Base-by-base conservation (phyloP, 2,113 vertebrate genomes). In the pig (Sus scrofa) region DNA sequence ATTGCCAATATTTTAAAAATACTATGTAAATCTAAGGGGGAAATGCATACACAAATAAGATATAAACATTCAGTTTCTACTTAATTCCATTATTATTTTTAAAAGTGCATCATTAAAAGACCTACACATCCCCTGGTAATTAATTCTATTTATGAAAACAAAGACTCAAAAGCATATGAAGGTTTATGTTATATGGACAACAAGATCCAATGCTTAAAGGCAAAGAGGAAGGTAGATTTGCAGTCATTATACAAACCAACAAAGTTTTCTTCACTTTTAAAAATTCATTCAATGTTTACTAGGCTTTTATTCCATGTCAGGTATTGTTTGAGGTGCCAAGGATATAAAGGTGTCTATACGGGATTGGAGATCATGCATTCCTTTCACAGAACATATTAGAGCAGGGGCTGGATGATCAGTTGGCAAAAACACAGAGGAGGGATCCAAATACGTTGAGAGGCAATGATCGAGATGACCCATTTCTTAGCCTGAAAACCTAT, bases 261-360 rank as follows among this genome's bases (percentile, higher is more conserved):
- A 81, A 85, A 62, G 39, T 67, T 60, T 94, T 88, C n/a, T 89
- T 75, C 34, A n/a, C 52, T 91, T 95, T 91, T 95, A 87, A 58
- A 92, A 92, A 71, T 67, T 44, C 18, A 79, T 67, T 92, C 7
- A 58, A 60, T 94, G n/a, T 86, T 86, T 93, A 62, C 75, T 71
- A 81, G 78, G 67, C 20, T 63, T 37, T 81, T 82, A 82, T 68
- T 95, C 10, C 10, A 63, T 7, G 24, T 34, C 62, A 92, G n/a
- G 13, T 39, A 73, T 75, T 81, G 10, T 60, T 67, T 0, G 13
- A 67, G 85, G 44, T 94, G 39, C 30, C 39, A 34, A 30, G 67
- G 54, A 75, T 56, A 54, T 10, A 65, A 44, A 67, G 16, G 7
- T 19, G 3, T 56, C 19, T 73, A 32, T 16, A 14, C 20, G 39